phyloP scores from a whole-genome alignment of 2,888 invertebrate species.

The Mythimna impura region DNA sequence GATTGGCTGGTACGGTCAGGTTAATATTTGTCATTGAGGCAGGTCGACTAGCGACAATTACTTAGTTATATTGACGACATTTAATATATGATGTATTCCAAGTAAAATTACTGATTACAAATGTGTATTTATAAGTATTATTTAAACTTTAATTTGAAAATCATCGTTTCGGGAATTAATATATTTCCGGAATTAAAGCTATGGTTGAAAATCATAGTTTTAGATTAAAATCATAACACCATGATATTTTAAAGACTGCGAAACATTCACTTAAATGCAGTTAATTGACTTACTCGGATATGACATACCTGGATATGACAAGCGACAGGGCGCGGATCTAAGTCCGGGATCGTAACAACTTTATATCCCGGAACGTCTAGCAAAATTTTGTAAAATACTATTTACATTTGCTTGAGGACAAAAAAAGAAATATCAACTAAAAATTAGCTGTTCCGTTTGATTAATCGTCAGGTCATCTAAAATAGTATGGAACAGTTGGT shows the following conservation, averaged over 20 bases:
- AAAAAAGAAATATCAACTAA: too few relatives aligned
- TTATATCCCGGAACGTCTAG: not conserved
- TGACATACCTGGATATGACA: slow-evolving; percentile 28
- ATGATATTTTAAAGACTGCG: slow-evolving; percentile 30
- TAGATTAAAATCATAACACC: slow-evolving; percentile 19
- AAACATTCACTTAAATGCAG: slow-evolving; percentile 11
- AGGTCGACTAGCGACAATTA: too few relatives aligned
- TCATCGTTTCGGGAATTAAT: too few relatives aligned
- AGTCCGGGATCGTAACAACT: not conserved
- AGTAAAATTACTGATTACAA: not conserved
- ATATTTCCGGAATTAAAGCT: not conserved
- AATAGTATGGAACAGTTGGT: too few relatives aligned
- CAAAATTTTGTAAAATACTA: not conserved
- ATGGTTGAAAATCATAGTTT: not conserved
- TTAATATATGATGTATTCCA: too few relatives aligned
- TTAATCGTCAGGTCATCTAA: too few relatives aligned
- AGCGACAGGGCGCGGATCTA: not conserved
- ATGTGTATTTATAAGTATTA: too few relatives aligned
- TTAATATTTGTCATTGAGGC: too few relatives aligned
- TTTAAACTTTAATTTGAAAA: too few relatives aligned
- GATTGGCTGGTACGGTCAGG: too few relatives aligned
- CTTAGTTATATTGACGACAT: too few relatives aligned
- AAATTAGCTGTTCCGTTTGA: too few relatives aligned
- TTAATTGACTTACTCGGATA: slow-evolving; percentile 19
- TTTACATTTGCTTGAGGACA: not conserved